Conservation (phyloP, 2,888 invertebrate species). For the Epirrhoe tristata region DNA sequence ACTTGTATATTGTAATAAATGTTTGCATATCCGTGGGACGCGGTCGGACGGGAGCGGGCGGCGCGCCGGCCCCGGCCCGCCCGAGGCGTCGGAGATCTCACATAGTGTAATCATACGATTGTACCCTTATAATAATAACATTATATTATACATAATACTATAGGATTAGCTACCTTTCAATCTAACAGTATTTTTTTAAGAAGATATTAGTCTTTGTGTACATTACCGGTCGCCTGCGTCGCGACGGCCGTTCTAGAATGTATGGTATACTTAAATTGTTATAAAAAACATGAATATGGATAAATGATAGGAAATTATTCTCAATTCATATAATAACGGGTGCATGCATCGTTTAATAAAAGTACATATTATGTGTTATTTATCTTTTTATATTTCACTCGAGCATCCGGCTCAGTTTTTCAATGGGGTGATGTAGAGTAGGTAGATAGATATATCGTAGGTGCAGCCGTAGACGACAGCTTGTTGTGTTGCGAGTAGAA, state of each 20-base stretch:
- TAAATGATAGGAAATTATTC: conserved; percentile 82
- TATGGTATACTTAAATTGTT: conserved; percentile 82
- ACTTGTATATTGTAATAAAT: conserved; percentile 63
- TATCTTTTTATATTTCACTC: conserved; percentile 85
- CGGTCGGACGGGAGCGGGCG: conserved; percentile 75
- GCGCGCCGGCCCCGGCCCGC: conserved; percentile 59
- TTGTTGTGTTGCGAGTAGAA: conserved; percentile 50
- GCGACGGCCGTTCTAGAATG: conserved; percentile 77
- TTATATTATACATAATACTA: conserved; percentile 79
- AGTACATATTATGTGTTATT: conserved; percentile 82
- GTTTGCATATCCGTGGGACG: conserved; percentile 83
- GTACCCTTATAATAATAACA: conserved; percentile 79
- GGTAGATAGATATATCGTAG: conserved; percentile 54
- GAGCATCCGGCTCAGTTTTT: conserved; percentile 78
- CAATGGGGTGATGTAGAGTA: conserved; percentile 63
- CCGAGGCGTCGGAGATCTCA: conserved; percentile 83
- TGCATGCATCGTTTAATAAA: conserved; percentile 82
- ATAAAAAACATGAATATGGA: conserved; percentile 82
- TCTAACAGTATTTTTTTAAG: conserved; percentile 86
- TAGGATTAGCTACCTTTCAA: conserved; percentile 85
- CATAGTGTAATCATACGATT: conserved; percentile 83
- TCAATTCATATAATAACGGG: conserved; percentile 83
- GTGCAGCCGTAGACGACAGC: conserved; percentile 48
- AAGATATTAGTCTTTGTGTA: conserved; percentile 85
- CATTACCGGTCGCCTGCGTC: conserved; percentile 74